Conservation (phyloP, 1,140 invertebrate genomes). For the Diabrotica virgifera region DNA sequence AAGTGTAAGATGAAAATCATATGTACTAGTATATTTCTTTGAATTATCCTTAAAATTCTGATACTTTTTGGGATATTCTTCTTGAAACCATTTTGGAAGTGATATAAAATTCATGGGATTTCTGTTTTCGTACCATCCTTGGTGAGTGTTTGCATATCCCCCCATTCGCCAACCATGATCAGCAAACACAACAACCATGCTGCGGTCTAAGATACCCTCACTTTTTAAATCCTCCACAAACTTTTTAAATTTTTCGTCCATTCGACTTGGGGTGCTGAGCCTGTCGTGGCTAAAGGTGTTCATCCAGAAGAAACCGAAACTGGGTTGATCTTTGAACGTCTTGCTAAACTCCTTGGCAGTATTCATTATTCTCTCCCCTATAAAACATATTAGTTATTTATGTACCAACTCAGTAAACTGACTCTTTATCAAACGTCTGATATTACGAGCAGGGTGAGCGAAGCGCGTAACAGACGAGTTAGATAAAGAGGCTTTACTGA, state of each 20-base stretch:
- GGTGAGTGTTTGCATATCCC: conserved; percentile 62
- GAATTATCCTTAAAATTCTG: neutral
- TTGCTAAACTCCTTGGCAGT: conserved; percentile 59
- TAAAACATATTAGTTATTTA: too few relatives aligned
- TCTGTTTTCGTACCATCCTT: conserved; percentile 80
- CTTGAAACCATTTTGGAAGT: too few relatives aligned
- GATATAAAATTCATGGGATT: conserved; percentile 64
- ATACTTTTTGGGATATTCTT: too few relatives aligned
- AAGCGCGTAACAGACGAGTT: too few relatives aligned
- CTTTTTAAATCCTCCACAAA: conserved; percentile 51
- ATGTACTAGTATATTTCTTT: conserved; percentile 69
- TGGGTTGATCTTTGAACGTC: conserved; percentile 55
- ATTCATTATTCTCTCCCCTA: conserved; percentile 54
- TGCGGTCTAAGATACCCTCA: conserved; percentile 54
- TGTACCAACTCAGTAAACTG: too few relatives aligned
- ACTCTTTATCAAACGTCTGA: too few relatives aligned
- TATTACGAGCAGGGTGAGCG: too few relatives aligned
- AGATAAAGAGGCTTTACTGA: too few relatives aligned
- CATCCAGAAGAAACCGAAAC: conserved; percentile 71
- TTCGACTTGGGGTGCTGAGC: conserved; percentile 56
- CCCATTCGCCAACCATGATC: conserved; percentile 86
- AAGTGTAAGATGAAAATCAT: conserved; percentile 68
- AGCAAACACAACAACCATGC: conserved; percentile 68
- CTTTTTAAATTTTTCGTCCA: conserved; percentile 54
- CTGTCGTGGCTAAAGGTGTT: conserved; percentile 67